Evolutionary conservation across 2,888 invertebrate genomes (phyloP).

Genomic region (Aphodius sticticus): DNA sequence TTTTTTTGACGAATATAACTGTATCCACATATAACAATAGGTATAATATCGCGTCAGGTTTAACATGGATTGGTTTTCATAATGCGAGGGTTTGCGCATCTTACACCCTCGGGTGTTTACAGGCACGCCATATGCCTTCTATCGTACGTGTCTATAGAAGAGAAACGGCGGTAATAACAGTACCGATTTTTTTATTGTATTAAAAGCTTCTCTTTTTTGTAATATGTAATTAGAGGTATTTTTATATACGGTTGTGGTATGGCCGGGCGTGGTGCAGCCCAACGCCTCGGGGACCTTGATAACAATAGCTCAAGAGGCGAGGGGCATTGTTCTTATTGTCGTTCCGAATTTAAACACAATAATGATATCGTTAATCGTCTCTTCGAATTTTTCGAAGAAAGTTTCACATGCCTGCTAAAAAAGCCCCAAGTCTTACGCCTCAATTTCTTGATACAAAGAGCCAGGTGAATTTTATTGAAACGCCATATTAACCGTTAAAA

Average conservation of each 20-base stretch:
- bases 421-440: background rate
- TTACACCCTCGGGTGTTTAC: constrained; percentile 22
- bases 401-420: background rate
- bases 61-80: constrained; percentile 17
- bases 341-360: constrained; percentile 21
- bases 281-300: constrained; percentile 48
- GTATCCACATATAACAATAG: constrained; percentile 6
- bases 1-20: background rate
- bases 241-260: constrained; percentile 44
- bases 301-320: constrained; percentile 50
- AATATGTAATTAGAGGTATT: constrained; percentile 25
- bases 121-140: constrained; percentile 22
- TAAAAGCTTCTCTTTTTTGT: constrained; percentile 6
- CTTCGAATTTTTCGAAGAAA: background rate
- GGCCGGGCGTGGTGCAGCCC: constrained; percentile 46
- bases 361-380: constrained; percentile 20
- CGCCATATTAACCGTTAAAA: background rate
- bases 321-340: constrained; percentile 21
- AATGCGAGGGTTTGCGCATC: constrained; percentile 19
- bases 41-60: background rate
- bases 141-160: constrained; percentile 12
- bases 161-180: constrained; percentile 16
- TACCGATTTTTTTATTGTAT: constrained; percentile 10
- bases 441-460: background rate
- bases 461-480: background rate